phyloP scores from a whole-genome alignment of 2,888 invertebrate species.

The Scaptomyza cyrtandrae region DNA sequence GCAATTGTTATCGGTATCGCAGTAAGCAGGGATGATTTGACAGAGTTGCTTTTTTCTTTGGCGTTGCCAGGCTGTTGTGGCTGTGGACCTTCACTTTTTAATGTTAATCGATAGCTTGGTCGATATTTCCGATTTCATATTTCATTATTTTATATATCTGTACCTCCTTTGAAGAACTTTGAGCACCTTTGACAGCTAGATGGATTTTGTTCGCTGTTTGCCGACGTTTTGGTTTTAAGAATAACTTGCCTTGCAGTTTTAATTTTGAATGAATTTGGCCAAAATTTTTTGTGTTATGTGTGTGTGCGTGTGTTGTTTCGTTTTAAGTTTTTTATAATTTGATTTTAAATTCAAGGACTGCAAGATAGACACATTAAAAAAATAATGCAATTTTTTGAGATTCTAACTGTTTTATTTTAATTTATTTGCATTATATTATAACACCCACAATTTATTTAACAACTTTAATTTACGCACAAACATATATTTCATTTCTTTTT shows the following conservation, averaged over 20 bases:
- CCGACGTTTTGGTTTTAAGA: slow-evolving; percentile 49
- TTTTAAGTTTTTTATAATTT: slow-evolving; percentile 36
- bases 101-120: slow-evolving; percentile 7
- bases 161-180: slow-evolving; percentile 3
- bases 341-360: slow-evolving; percentile 54
- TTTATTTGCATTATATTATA: background rate
- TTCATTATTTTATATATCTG: background rate
- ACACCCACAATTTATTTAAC: slow-evolving; percentile 10
- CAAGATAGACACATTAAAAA: background rate
- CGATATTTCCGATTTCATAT: slow-evolving; percentile 4
- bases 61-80: slow-evolving; percentile 22
- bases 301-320: slow-evolving; percentile 37
- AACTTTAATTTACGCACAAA: slow-evolving; percentile 52
- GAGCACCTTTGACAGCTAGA: slow-evolving; percentile 31
- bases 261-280: slow-evolving; percentile 69
- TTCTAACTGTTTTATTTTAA: background rate
- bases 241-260: slow-evolving; percentile 65
- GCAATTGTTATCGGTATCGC: slow-evolving; percentile 44
- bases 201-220: slow-evolving; percentile 20
- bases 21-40: slow-evolving; percentile 23
- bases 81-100: background rate
- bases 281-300: slow-evolving; percentile 64
- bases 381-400: too few relatives aligned
- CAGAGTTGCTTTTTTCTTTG: slow-evolving; percentile 33
- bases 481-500: slow-evolving; percentile 9